Evolutionary conservation across 1,140 invertebrate species (phyloP), one percentile per base, ranked within the genome.

Genomic region (Drosophila kepulauana): DNA sequence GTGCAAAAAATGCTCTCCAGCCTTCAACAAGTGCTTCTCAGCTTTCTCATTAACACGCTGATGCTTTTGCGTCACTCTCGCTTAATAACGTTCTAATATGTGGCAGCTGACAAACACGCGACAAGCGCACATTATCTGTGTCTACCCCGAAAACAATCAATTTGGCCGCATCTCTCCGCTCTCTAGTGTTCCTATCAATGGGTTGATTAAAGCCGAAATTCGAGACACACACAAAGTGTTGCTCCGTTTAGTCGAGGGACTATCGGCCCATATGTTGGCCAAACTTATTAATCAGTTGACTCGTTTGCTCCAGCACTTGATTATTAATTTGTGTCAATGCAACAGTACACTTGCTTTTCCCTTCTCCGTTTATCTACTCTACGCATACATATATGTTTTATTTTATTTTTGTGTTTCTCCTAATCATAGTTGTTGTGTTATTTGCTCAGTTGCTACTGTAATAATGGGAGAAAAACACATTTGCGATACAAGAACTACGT

Each of bases 321-420:
- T 51, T 56, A 15, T n/a, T 46, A 58, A 72, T 52, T 66, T 41
- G 54, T 66, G 69, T 72, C 69, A 72, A 58, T 52, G 46, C 35
- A 45, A 35, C 35, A 45, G 5, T 41, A 33, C 49, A 52, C 25
- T 52, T 52, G 20, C 20, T 25, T 49, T 4, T 8, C 20, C 16
- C 10, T 3, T n/a, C 7, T 11, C 10, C 5, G 7, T 20, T 20
- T 38, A 10, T 38, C 35, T 38, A 10, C 35, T 38, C 35, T 10
- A 25, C 20, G 3, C 20, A 4, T 25, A 45, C 5, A 13, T 45
- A 20, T 48, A 48, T 20, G 8, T 38, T 38, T 38, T 38, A 38
- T 10, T 10, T 38, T 38, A 10, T 10, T 8, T 10, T 7, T 38
- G 20, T 25, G 20, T 25, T 25, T 25, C 20, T 25, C 20, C 20